Base-by-base conservation (phyloP, 1,140 invertebrate genomes). In the Propsilocerus akamusi region DNA sequence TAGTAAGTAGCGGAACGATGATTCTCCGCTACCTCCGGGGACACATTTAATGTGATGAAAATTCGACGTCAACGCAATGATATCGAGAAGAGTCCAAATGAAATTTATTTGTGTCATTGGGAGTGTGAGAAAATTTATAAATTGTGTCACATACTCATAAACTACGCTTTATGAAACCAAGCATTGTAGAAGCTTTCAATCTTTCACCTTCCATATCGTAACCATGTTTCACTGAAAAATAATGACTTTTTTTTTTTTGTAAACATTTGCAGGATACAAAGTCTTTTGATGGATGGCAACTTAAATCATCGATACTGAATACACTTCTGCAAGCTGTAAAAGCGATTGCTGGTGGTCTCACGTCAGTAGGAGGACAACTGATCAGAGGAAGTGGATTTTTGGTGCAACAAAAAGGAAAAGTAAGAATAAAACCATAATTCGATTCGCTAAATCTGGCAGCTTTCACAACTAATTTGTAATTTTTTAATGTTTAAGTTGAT, bases 281-380 rank as follows among this genome's bases (percentile, higher is more conserved):
- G 22, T 14, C 4, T 41, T 80, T 83, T 54, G 77, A 81, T 61
- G 72, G 80, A 28, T 85, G 78, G 78, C 73, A 77, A 17, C 70
- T 87, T 55, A 87, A 87, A 63, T 84, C 83, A 60, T 82, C 82
- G 0, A 80, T 88, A 49, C 61, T 88, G 8, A 77, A 78, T 59
- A 85, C 85, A 6, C 66, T 89, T 5, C 71, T 87, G 55, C 81
- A 87, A 73, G 83, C 86, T 8, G 75, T 86, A 0, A 87, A 88
- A 61, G 84, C 86, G 0, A 83, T 90, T 46, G 82, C 83, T 37
- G 86, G 86, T 14, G 83, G 84, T 24, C 79, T 86, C 2, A 76
- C 87, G 3, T 85, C 86, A 5, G 68, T 88, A 17, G 87, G 86
- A 58, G 86, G 86, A 4, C 82, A 87, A 59, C 62, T 90, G 4